Evolutionary conservation across 2,888 invertebrate genomes (phyloP), one percentile per base, ranked within the genome.

Genomic region (Tridacna crocea): DNA sequence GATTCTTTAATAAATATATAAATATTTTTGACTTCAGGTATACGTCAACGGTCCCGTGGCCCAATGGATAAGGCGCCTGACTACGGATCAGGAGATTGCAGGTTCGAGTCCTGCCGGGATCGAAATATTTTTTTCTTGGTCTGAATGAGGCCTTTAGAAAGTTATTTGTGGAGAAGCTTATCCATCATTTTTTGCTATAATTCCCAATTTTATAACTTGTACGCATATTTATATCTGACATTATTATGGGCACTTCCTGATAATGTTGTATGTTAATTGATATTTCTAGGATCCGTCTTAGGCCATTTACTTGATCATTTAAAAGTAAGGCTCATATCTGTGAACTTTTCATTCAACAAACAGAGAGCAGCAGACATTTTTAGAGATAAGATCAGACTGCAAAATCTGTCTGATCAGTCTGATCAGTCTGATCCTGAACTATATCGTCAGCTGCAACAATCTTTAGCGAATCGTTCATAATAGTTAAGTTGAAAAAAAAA

Each of bases 81-180:
- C 68, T 68, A 68, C 68, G 68, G 47, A 68, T 68, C 68, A 68
- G 68, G 68, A 68, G 68, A 68, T 68, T 68, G 68, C 68, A 68
- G 68, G 47, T 68, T 68, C 68, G 68, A 68, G 46, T 47, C 68
- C 75, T 63, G 63, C 75, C 75, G 75, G 22, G 75, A 75, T 75
- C 75, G 75, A 17, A 74, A 0, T 46, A 61, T 74, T 60, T 22
- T 58, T 58, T 55, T 27, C 36, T 6, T 36, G 2, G 36, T 36
- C 36, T n/a, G 36, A 36, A 36, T 36, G 36, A 4, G 3, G 36
- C 36, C n/a, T 36, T 36, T 4, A 36, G 8, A 36, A 4, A 2
- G 8, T 4, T 8, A 36, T 36, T 36, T 36, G 36, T 36, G 36
- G 8, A 36, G 8, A 36, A 2, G n/a, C 6, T 19, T 15, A 26